Evolutionary conservation across 2,888 invertebrate genomes (phyloP).

Genomic region (Lasioglossum marginatum): DNA sequence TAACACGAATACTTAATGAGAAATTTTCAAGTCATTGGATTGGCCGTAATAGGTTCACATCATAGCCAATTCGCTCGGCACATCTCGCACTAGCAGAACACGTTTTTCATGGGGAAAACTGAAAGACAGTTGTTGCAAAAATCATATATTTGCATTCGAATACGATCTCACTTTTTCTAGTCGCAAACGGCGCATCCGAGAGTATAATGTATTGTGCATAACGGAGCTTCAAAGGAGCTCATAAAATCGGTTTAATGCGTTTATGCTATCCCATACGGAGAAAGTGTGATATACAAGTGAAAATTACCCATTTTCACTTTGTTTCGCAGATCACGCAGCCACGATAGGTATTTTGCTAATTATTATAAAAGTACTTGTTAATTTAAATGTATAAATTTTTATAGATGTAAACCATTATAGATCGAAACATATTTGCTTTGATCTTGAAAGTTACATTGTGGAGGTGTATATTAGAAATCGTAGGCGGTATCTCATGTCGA

Average conservation of each 20-base stretch:
- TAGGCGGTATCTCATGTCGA: background rate
- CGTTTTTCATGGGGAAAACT: conserved; percentile 10
- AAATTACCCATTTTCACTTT: background rate
- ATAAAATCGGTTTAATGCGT: background rate
- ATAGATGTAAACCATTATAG: background rate
- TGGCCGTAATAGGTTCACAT: conserved; percentile 23
- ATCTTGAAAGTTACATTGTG: background rate
- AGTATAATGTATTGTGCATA: background rate
- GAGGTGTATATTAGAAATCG: background rate
- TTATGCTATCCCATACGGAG: background rate
- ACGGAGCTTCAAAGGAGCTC: background rate
- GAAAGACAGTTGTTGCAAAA: background rate
- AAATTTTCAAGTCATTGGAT: conserved; percentile 30
- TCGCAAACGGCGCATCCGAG: background rate
- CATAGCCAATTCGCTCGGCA: conserved; percentile 20
- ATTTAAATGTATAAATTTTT: background rate
- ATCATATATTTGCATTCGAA: background rate
- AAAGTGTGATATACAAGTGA: background rate
- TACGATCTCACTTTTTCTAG: background rate
- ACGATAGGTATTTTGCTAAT: background rate
- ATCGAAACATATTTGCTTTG: background rate
- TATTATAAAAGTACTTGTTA: background rate
- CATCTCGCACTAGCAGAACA: conserved; percentile 9
- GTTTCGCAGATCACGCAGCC: background rate
- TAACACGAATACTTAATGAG: conserved; percentile 26